Evolutionary conservation across 2,113 vertebrate species (phyloP), one percentile per base, ranked within the genome.

Genomic region (Peromyscus polionotus): DNA sequence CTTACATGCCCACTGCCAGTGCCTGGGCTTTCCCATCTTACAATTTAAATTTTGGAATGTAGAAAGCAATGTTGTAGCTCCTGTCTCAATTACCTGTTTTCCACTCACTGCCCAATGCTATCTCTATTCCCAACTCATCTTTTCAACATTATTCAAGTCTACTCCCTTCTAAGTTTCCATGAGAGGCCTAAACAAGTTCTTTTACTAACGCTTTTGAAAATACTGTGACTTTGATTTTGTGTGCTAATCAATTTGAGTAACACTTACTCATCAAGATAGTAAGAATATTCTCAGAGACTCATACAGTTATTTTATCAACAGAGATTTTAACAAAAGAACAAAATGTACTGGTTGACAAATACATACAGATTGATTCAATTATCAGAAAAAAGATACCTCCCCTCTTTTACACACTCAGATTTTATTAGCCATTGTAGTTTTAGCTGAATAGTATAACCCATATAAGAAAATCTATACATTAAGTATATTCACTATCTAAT

Each of bases 401-500:
- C n/a, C 12, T 84, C 13, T 22, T 79, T 51, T 93, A 51, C 73
- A 31, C 0, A 77, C 91, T 88, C 31, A 77, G 11, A 17, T 94
- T 97, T 91, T 97, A 88, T 75, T 92, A 92, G 0, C 85, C 57
- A 95, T 86, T 65, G 16, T 39, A n/a, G 5, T 9, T 97, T 97
- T 94, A 93, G 45, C 36, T 91, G 42, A 97, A 96, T 3, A 91
- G 57, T 5, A 19, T 17, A 93, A 48, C 79, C 61, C 91, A 73
- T 70, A 83, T 26, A 75, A 65, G 85, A 97, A 96, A 70, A 45
- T 17, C 42, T 95, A 54, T 85, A 95, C 20, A 70, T 98, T 86
- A 90, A 93, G 51, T 96, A 93, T 93, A 97, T 88, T 98, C 83
- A 51, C 65, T 48, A 80, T 48, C 45, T 97, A 96, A 98, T 98